Conservation (phyloP, 2,113 vertebrate species). For the Dasypus novemcinctus region DNA sequence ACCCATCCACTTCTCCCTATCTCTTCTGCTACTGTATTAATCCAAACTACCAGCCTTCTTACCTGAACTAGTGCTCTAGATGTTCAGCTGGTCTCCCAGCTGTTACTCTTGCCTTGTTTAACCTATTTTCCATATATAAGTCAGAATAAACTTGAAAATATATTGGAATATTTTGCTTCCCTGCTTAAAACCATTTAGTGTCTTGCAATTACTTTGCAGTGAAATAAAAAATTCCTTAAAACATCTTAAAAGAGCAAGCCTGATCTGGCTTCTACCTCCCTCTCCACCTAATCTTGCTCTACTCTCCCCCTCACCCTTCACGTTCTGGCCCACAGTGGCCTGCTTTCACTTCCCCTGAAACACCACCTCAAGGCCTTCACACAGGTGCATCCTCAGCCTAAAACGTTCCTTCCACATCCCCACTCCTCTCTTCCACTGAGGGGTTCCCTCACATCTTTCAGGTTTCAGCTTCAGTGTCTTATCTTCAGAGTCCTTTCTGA, state of each 20-base stretch:
- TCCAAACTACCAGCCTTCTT: neutral
- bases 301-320: neutral
- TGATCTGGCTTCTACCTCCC: neutral
- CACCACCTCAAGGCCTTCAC: neutral
- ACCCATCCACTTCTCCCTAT: neutral
- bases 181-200: neutral
- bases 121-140: neutral
- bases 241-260: neutral
- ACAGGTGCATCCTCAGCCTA: neutral
- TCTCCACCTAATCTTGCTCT: neutral
- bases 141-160: conserved; percentile 1
- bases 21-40: neutral
- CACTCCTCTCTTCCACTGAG: neutral
- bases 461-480: neutral
- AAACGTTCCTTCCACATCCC: neutral
- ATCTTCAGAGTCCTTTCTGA: conserved; percentile 1
- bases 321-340: neutral
- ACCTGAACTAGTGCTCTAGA: neutral
- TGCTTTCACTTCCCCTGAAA: conserved; percentile 33
- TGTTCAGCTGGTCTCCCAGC: neutral
- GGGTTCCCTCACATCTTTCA: conserved; percentile 6
- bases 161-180: neutral
- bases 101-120: neutral
- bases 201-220: conserved; percentile 18
- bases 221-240: conserved; percentile 37